phyloP scores from a whole-genome alignment of 2,888 invertebrate species.

The Listrodromus nycthemerus region DNA sequence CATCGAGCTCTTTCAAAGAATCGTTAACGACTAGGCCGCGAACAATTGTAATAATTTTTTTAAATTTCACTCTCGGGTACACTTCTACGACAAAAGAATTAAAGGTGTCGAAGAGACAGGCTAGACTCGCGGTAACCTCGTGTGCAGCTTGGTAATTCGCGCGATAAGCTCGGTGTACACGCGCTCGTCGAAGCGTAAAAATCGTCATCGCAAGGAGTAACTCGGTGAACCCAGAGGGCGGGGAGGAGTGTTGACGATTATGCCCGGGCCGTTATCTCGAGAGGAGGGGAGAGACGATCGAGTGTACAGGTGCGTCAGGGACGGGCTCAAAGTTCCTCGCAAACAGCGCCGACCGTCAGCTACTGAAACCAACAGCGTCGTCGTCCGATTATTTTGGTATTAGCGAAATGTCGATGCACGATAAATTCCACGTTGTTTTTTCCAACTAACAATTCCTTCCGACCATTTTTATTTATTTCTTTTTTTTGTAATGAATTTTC shows the following conservation, averaged over 20 bases:
- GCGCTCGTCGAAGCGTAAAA: constrained; percentile 50
- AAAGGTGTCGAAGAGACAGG: constrained; percentile 16
- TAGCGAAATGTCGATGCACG: background rate
- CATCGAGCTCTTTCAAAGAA: background rate
- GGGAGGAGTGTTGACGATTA: constrained; percentile 48
- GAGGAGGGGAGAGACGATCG: constrained; percentile 16
- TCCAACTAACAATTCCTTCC: too few relatives aligned
- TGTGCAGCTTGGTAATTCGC: constrained; percentile 14
- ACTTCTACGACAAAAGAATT: constrained; percentile 22
- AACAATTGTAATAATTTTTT: background rate
- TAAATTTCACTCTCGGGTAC: background rate
- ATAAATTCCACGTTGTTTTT: too few relatives aligned
- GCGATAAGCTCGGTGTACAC: constrained; percentile 49
- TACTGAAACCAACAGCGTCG: constrained; percentile 1
- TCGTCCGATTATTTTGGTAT: constrained; percentile 29
- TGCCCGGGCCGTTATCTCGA: constrained; percentile 55
- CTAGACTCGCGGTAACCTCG: constrained; percentile 52
- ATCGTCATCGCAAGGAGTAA: constrained; percentile 27
- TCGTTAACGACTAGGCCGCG: background rate
- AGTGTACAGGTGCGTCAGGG: constrained; percentile 54
- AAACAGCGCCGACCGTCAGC: constrained; percentile 8
- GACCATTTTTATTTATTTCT: too few relatives aligned
- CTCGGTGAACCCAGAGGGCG: constrained; percentile 46
- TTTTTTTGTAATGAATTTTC: too few relatives aligned
- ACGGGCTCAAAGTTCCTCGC: constrained; percentile 35